phyloP scores from a whole-genome alignment of 2,888 invertebrate genomes.

The Thymelicus lineola region DNA sequence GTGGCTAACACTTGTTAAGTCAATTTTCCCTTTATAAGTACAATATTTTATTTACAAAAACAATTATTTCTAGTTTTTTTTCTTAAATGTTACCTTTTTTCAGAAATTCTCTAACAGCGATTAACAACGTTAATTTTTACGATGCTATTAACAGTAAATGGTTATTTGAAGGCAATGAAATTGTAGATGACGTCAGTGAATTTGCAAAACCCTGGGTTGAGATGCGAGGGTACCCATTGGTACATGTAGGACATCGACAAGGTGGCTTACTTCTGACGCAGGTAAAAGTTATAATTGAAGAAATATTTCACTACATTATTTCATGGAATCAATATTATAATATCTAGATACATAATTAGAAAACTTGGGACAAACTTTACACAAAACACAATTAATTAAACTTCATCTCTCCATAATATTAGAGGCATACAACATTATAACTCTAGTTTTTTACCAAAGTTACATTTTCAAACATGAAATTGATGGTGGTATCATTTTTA shows the following conservation, averaged over 20 bases:
- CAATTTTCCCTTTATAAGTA: too few relatives aligned
- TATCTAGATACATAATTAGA: neutral
- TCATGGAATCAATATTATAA: neutral
- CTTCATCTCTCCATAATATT: too few relatives aligned
- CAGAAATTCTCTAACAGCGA: constrained; percentile 50
- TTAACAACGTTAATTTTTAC: constrained; percentile 57
- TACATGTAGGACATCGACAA: constrained; percentile 57
- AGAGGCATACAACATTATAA: too few relatives aligned
- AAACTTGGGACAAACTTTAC: constrained; percentile 44
- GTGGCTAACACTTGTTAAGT: too few relatives aligned
- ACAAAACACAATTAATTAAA: too few relatives aligned
- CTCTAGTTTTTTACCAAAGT: too few relatives aligned
- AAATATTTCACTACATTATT: neutral
- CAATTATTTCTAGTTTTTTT: neutral
- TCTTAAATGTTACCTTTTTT: neutral
- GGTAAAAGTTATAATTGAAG: constrained; percentile 50
- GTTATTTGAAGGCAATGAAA: constrained; percentile 43
- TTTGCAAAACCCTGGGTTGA: constrained; percentile 62
- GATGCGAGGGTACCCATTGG: constrained; percentile 63
- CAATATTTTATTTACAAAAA: neutral
- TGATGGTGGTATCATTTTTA: too few relatives aligned
- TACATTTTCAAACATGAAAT: too few relatives aligned
- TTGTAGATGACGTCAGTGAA: constrained; percentile 53
- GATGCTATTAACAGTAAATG: constrained; percentile 62
- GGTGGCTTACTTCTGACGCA: constrained; percentile 63